Evolutionary conservation across 2,888 invertebrate species (phyloP).

Genomic region (Schizotus pectinicornis): DNA sequence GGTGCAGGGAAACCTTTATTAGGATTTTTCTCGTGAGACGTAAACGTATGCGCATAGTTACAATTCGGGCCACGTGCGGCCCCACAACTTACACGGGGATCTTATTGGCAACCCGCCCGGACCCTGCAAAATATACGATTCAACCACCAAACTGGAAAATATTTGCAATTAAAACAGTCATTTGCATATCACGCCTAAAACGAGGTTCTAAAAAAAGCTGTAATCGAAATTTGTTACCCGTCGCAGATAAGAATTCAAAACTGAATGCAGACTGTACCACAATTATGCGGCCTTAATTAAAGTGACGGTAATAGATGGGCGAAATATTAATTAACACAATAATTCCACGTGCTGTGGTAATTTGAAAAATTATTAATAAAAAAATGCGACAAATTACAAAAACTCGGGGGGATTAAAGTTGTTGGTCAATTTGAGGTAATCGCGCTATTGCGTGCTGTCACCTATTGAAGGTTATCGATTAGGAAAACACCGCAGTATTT

Average conservation of each 20-base stretch:
- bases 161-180: constrained; percentile 8
- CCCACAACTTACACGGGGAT: constrained; percentile 15
- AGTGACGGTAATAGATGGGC: too few relatives aligned
- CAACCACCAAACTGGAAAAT: constrained; percentile 2
- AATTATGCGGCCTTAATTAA: too few relatives aligned
- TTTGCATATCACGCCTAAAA: too few relatives aligned
- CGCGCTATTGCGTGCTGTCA: constrained; percentile 14
- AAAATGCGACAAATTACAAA: constrained; percentile 9
- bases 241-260: too few relatives aligned
- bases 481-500: constrained; percentile 14
- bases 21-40: constrained; percentile 25
- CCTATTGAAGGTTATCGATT: constrained; percentile 13
- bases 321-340: too few relatives aligned
- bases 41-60: constrained; percentile 25
- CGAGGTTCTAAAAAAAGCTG: too few relatives aligned
- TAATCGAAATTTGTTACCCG: too few relatives aligned
- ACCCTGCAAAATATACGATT: constrained; percentile 13
- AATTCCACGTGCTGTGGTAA: too few relatives aligned
- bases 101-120: constrained; percentile 26
- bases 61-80: constrained; percentile 25
- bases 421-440: constrained; percentile 19
- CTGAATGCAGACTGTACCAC: too few relatives aligned
- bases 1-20: constrained; percentile 19
- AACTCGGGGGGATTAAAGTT: constrained; percentile 13
- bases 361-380: too few relatives aligned